Percentiles rank a stretch among this genome's conserved stretches.
These are phyloP conservation scores for Pseudococcus jackbeardsleyi DNA, from an alignment of 2,888 invertebrate genomes.

Conservation along the genomic window DNA sequence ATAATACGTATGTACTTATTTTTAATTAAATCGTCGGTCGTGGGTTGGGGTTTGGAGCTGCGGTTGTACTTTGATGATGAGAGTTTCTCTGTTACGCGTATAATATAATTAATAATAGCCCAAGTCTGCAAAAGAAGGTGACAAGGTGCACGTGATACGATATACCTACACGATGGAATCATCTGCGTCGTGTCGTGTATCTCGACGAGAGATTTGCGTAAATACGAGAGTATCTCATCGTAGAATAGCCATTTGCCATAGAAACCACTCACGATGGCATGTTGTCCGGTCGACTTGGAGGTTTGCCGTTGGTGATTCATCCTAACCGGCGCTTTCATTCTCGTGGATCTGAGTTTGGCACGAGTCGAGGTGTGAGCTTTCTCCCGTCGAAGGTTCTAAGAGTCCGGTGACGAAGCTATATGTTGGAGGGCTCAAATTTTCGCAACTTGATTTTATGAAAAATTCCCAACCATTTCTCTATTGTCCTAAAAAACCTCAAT, in stretches of 20 bases:
- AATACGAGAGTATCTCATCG: neutral
- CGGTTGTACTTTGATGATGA: neutral
- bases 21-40: slow-evolving; percentile 5
- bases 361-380: neutral
- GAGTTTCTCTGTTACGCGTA: slow-evolving; percentile 1
- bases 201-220: neutral
- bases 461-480: too few species aligned
- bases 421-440: too few species aligned
- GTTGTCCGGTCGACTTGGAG: neutral
- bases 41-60: neutral
- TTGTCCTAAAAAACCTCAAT: too few species aligned
- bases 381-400: neutral
- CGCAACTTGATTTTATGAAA: too few species aligned
- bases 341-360: neutral
- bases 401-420: neutral
- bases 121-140: neutral
- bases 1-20: neutral
- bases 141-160: slow-evolving; percentile 25
- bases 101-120: slow-evolving; percentile 6
- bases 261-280: slow-evolving; percentile 7
- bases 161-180: neutral
- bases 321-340: neutral
- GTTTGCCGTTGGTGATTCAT: neutral
- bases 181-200: neutral
- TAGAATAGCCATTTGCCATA: neutral